phyloP scores from a whole-genome alignment of 2,113 vertebrate species.

The Cercocebus atys region DNA sequence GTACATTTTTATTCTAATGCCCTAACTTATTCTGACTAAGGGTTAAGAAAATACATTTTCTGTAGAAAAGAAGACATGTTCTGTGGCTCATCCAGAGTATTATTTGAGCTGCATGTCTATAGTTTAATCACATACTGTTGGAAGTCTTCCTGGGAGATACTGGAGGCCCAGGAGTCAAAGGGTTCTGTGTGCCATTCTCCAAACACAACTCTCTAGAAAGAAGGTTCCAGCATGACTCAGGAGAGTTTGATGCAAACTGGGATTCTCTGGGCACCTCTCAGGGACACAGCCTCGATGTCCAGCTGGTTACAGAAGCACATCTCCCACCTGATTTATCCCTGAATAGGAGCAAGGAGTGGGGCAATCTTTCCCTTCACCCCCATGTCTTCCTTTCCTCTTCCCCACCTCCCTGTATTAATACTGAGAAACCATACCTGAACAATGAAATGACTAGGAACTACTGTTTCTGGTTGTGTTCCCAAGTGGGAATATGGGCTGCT shows the following conservation, averaged over 20 bases:
- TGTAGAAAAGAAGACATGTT: conserved; percentile 64
- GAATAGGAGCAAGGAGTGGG: conserved; percentile 66
- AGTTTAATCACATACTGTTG: conserved; percentile 67
- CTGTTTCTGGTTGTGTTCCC: conserved; percentile 24
- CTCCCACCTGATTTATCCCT: conserved; percentile 66
- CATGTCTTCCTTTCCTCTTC: neutral
- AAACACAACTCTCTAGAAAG: conserved; percentile 78
- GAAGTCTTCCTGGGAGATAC: conserved; percentile 72
- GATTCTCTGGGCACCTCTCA: conserved; percentile 77
- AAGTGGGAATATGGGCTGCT: conserved; percentile 52
- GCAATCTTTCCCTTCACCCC: neutral
- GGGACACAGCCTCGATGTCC: conserved; percentile 69
- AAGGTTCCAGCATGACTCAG: conserved; percentile 77
- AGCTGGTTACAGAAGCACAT: conserved; percentile 71
- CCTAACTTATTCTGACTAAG: neutral
- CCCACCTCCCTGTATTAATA: neutral
- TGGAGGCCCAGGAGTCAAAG: conserved; percentile 73
- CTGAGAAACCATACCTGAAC: neutral
- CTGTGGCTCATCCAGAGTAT: conserved; percentile 66
- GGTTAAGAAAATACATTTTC: neutral
- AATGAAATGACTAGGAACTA: neutral
- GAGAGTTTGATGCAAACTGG: conserved; percentile 74
- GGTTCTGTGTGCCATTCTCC: conserved; percentile 73
- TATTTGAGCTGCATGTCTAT: conserved; percentile 70
- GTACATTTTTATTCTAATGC: neutral